Percentiles rank a stretch among this genome's conserved stretches.
Conservation (phyloP, 2,888 invertebrate species). For the Meandrusa payeni region DNA sequence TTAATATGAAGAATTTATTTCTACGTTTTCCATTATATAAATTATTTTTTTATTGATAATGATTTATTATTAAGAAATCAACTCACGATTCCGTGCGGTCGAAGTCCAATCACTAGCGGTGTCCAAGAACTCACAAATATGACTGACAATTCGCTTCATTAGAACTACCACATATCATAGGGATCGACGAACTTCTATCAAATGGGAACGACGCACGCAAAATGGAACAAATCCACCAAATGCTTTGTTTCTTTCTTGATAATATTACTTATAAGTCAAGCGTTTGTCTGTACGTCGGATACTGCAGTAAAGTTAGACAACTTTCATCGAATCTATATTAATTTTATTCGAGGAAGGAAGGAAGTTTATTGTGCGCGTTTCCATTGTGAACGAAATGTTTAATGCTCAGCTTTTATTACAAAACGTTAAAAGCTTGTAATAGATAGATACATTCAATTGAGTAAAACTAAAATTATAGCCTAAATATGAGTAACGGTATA, state of each 20-base stretch:
- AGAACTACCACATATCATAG: not conserved
- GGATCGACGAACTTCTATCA: constrained; percentile 20
- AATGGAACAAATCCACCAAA: not conserved
- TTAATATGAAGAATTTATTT: too few relatives aligned
- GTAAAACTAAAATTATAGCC: too few relatives aligned
- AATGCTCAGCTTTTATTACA: too few relatives aligned
- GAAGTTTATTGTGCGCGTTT: constrained; percentile 4
- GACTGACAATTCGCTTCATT: constrained; percentile 5
- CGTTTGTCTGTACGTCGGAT: not conserved
- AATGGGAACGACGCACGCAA: constrained; percentile 8
- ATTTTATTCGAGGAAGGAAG: constrained; percentile 6
- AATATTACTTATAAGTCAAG: not conserved
- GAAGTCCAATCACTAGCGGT: constrained; percentile 2
- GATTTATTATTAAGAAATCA: not conserved
- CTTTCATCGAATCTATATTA: not conserved
- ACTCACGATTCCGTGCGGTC: constrained; percentile 22
- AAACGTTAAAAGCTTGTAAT: too few relatives aligned
- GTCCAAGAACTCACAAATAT: constrained; percentile 1
- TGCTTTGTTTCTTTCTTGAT: not conserved
- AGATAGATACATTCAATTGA: too few relatives aligned
- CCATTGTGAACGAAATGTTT: constrained; percentile 8
- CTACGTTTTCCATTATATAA: too few relatives aligned
- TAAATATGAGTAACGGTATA: too few relatives aligned
- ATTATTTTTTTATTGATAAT: too few relatives aligned
- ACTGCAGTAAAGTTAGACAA: too few relatives aligned